These are phyloP conservation scores for Cotesia vestalis DNA, from an alignment of 1,140 invertebrate species.

Conservation along the genomic window DNA sequence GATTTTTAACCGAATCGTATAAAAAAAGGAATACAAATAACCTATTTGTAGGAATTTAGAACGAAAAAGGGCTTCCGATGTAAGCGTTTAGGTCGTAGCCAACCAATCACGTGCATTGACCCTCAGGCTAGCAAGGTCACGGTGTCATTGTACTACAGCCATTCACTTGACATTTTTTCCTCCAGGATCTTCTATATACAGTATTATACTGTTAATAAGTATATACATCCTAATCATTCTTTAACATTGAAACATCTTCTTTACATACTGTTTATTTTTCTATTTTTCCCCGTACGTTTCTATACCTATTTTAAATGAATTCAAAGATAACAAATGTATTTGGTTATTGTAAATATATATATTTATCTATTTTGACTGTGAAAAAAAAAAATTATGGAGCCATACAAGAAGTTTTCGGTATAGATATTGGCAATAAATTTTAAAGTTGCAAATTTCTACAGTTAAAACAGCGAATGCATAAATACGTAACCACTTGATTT, in stretches of 20 bases:
- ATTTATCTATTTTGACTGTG: too few species aligned
- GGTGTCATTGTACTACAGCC: slow-evolving; percentile 40
- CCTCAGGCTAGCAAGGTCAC: slow-evolving; percentile 41
- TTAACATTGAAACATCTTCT: slow-evolving; percentile 7
- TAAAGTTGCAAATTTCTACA: too few species aligned
- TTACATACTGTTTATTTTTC: not conserved
- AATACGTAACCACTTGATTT: too few species aligned
- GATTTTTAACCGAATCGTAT: too few species aligned
- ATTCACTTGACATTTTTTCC: slow-evolving; percentile 14
- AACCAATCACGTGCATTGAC: slow-evolving; percentile 41
- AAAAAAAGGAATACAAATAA: not conserved
- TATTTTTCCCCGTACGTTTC: not conserved
- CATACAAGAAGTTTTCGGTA: too few species aligned
- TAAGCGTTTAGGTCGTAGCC: slow-evolving; percentile 31
- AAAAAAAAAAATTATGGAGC: too few species aligned
- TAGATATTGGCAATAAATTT: too few species aligned
- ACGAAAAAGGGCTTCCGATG: slow-evolving; percentile 17
- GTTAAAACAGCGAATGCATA: too few species aligned
- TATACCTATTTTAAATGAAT: too few species aligned
- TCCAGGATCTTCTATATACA: slow-evolving; percentile 16
- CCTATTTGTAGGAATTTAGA: not conserved
- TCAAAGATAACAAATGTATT: too few species aligned
- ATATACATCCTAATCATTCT: not conserved
- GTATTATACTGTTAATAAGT: too few species aligned
- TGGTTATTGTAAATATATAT: too few species aligned